These are phyloP conservation scores for Meloidogyne chitwoodi DNA, from an alignment of 1,140 invertebrate genomes.

Conservation along the genomic window DNA sequence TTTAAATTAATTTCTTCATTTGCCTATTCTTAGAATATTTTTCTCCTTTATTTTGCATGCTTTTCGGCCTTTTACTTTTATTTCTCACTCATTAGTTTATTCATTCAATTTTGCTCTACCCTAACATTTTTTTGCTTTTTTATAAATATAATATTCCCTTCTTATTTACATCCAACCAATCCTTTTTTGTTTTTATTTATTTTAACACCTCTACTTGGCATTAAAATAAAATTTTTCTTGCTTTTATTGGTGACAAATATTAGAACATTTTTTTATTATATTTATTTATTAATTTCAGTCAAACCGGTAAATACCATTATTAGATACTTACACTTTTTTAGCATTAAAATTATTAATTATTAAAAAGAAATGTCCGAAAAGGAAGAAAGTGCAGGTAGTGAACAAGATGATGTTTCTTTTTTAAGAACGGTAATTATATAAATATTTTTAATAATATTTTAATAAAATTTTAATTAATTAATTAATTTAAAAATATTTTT, in stretches of 20 bases:
- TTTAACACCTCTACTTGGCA: no score
- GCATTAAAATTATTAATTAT: no score
- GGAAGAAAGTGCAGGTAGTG: slow-evolving; percentile 62
- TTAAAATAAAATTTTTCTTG: neutral
- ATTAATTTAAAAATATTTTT: neutral
- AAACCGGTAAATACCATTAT: no score
- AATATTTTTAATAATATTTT: neutral
- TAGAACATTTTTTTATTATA: no score
- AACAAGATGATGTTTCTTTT: slow-evolving; percentile 97
- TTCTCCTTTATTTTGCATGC: neutral
- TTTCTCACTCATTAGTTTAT: neutral
- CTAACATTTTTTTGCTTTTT: neutral
- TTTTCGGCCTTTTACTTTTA: neutral
- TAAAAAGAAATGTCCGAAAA: slow-evolving; percentile 40
- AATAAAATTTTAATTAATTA: neutral
- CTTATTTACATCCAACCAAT: neutral
- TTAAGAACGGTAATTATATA: slow-evolving; percentile 79
- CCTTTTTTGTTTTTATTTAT: neutral
- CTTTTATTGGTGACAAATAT: neutral
- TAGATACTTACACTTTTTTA: no score
- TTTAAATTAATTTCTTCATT: neutral
- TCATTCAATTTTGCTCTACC: neutral
- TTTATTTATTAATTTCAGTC: no score
- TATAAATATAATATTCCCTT: neutral
- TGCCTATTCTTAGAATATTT: neutral